Conservation (phyloP, 2,113 vertebrate genomes). For the Rhinolophus ferrumequinum region DNA sequence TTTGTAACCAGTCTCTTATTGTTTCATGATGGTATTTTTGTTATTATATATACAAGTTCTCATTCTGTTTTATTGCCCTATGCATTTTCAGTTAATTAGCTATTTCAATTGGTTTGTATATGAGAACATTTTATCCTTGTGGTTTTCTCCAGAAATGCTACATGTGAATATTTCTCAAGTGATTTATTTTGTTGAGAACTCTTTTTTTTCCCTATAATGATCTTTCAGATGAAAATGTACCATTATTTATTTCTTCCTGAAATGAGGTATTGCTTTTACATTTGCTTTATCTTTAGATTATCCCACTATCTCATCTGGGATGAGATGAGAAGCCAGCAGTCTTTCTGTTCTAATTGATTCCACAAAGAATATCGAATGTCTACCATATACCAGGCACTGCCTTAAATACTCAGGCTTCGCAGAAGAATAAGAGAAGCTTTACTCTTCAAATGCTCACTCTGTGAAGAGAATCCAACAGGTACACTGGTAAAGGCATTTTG, state of each 20-base stretch:
- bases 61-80: background rate
- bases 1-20: background rate
- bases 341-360: conserved; percentile 16
- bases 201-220: background rate
- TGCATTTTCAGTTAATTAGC: background rate
- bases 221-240: background rate
- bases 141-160: conserved; percentile 12
- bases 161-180: background rate
- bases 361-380: background rate
- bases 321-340: background rate
- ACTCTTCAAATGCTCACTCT: background rate
- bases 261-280: background rate
- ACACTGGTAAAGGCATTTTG: background rate
- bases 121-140: background rate
- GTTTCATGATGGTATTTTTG: conserved; percentile 2
- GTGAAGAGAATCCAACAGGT: background rate
- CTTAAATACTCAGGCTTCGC: background rate
- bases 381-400: background rate
- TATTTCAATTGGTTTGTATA: background rate
- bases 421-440: background rate
- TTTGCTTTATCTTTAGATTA: background rate
- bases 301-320: background rate
- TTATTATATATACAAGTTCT: background rate
- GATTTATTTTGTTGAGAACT: background rate
- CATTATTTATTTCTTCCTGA: background rate